phyloP scores from a whole-genome alignment of 1,140 invertebrate species.

The Goniozus legneri region DNA sequence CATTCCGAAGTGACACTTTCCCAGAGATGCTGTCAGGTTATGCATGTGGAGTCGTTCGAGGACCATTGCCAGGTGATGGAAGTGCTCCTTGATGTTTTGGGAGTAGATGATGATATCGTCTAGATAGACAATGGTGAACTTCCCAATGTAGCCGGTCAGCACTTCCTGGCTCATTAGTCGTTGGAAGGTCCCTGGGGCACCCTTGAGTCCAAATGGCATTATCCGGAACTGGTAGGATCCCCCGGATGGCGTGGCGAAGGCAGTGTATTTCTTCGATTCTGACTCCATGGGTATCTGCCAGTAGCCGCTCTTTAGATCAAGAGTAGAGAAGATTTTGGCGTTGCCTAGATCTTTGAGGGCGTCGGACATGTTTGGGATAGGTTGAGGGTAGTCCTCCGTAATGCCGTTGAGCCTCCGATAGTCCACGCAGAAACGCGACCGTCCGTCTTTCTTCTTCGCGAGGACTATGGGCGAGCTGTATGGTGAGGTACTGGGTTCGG shows the following conservation, averaged over 20 bases:
- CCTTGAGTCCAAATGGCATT: conserved; percentile 15
- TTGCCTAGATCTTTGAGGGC: conserved; percentile 21
- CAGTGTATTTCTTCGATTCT: conserved; percentile 39
- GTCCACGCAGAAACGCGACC: conserved; percentile 51
- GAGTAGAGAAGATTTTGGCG: conserved; percentile 25
- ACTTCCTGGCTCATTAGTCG: conserved; percentile 14
- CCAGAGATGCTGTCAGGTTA: conserved; percentile 4
- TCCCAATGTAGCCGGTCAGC: too few relatives aligned
- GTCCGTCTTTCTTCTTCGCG: conserved; percentile 49
- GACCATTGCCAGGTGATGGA: conserved; percentile 13
- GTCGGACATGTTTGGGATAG: conserved; percentile 24
- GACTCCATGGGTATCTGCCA: conserved; percentile 45
- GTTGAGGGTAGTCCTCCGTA: conserved; percentile 28
- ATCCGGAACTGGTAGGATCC: conserved; percentile 21
- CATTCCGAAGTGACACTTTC: conserved; percentile 12
- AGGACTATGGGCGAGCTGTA: conserved; percentile 48
- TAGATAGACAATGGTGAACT: conserved; percentile 31
- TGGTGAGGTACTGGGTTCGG: conserved; percentile 27
- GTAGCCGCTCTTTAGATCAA: conserved; percentile 33
- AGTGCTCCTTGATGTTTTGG: conserved; percentile 20
- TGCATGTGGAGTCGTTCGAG: conserved; percentile 20
- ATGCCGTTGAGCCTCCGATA: conserved; percentile 44
- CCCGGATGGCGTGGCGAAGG: conserved; percentile 36
- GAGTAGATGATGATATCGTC: conserved; percentile 34
- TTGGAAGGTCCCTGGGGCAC: conserved; percentile 15